phyloP scores from a whole-genome alignment of 1,140 invertebrate genomes.

The Megathymus violae region DNA sequence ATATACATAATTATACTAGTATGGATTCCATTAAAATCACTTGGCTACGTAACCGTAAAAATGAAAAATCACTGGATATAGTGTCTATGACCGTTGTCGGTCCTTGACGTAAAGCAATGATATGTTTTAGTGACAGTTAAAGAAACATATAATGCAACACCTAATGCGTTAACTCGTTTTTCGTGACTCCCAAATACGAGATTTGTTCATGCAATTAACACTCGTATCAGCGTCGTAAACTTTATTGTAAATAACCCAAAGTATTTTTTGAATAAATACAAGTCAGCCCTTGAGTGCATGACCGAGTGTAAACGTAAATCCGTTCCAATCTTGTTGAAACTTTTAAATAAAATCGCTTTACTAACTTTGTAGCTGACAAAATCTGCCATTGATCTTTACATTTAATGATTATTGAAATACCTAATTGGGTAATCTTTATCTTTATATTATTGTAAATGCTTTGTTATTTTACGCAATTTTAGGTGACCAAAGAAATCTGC shows the following conservation, averaged over 20 bases:
- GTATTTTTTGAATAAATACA: constrained; percentile 41
- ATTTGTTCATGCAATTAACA: constrained; percentile 47
- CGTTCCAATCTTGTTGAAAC: constrained; percentile 30
- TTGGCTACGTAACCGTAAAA: too few species aligned
- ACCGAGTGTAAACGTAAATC: too few species aligned
- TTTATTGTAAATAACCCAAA: constrained; percentile 40
- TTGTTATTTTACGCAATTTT: too few species aligned
- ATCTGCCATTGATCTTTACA: constrained; percentile 8
- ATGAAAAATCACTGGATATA: background rate
- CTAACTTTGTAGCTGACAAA: background rate
- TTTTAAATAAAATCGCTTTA: constrained; percentile 17
- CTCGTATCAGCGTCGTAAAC: constrained; percentile 40
- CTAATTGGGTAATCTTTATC: constrained; percentile 29
- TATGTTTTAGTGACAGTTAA: constrained; percentile 18
- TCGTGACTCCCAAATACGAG: constrained; percentile 48
- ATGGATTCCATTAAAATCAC: too few species aligned
- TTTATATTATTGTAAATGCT: too few species aligned
- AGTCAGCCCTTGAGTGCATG: constrained; percentile 12
- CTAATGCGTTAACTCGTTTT: constrained; percentile 30
- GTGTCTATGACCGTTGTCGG: background rate
- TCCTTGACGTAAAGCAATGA: background rate
- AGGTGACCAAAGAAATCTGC: too few species aligned
- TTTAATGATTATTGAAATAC: background rate
- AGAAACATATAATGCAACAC: constrained; percentile 9
- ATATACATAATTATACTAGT: too few species aligned